These are phyloP conservation scores for Paelopatides confundens DNA, from an alignment of 53 echinoderm and acorn worm species.

Conservation along the genomic window DNA sequence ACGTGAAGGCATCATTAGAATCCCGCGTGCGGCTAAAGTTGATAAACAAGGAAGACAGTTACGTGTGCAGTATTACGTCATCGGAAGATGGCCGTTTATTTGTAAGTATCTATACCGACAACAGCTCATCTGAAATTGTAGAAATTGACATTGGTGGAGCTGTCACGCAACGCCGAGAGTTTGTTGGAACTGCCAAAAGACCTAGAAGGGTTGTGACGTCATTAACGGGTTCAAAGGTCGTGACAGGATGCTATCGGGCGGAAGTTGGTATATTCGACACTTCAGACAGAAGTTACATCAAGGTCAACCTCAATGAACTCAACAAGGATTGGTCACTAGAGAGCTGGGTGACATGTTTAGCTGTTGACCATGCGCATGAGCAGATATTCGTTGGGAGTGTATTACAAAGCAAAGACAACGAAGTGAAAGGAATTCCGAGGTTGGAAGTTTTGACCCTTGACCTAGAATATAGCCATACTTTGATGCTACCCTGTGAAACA, in stretches of 20 bases:
- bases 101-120: neutral
- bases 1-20: slow-evolving; percentile 8
- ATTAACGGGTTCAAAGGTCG: neutral
- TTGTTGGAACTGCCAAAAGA: neutral
- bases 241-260: slow-evolving; percentile 1
- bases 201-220: slow-evolving; percentile 13
- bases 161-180: neutral
- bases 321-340: neutral
- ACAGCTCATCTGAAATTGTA: neutral
- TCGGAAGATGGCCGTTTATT: neutral
- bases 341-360: slow-evolving; percentile 28
- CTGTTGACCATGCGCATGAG: neutral
- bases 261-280: slow-evolving; percentile 18
- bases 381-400: slow-evolving; percentile 22
- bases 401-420: neutral
- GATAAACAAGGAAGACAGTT: neutral
- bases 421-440: neutral
- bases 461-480: neutral
- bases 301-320: neutral
- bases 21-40: neutral
- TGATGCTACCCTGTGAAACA: neutral
- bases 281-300: neutral
- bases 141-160: neutral
- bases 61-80: slow-evolving; percentile 5
- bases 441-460: neutral